These are phyloP conservation scores for Melanotaenia maccullochi DNA, from an alignment of 2,797 vertebrate genomes.

Conservation along the genomic window DNA sequence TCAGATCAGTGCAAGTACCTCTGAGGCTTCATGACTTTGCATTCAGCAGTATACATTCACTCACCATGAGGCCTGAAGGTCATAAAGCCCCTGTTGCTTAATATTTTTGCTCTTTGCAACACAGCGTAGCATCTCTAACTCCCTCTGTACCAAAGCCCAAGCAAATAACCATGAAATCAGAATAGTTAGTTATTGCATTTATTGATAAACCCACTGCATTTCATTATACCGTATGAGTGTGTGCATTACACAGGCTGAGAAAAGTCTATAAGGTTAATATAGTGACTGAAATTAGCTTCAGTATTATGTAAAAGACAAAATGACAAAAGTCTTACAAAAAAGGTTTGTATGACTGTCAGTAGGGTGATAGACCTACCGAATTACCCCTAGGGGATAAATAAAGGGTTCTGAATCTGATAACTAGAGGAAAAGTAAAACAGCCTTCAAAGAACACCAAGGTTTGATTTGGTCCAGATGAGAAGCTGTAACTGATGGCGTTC, in stretches of 20 bases:
- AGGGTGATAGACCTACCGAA: slow-evolving; percentile 23
- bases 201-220: slow-evolving; percentile 44
- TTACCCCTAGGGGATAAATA: too few relatives aligned
- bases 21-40: slow-evolving; percentile 59
- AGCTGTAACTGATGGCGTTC: background rate
- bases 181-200: slow-evolving; percentile 53
- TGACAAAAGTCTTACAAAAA: slow-evolving; percentile 9
- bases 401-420: slow-evolving; percentile 24
- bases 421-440: slow-evolving; percentile 64
- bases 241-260: slow-evolving; percentile 4
- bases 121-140: slow-evolving; percentile 62
- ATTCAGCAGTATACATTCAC: slow-evolving; percentile 51
- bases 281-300: slow-evolving; percentile 14
- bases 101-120: slow-evolving; percentile 63
- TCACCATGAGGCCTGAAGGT: slow-evolving; percentile 46
- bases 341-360: slow-evolving; percentile 48
- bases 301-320: slow-evolving; percentile 15
- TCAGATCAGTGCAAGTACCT: slow-evolving; percentile 48
- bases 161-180: slow-evolving; percentile 57
- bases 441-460: slow-evolving; percentile 35
- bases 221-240: slow-evolving; percentile 16
- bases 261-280: slow-evolving; percentile 16
- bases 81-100: slow-evolving; percentile 54
- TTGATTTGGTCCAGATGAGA: background rate
- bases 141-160: slow-evolving; percentile 25